These are phyloP conservation scores for Adelognathus sp. DNA, from an alignment of 2,888 invertebrate species.

Conservation along the genomic window DNA sequence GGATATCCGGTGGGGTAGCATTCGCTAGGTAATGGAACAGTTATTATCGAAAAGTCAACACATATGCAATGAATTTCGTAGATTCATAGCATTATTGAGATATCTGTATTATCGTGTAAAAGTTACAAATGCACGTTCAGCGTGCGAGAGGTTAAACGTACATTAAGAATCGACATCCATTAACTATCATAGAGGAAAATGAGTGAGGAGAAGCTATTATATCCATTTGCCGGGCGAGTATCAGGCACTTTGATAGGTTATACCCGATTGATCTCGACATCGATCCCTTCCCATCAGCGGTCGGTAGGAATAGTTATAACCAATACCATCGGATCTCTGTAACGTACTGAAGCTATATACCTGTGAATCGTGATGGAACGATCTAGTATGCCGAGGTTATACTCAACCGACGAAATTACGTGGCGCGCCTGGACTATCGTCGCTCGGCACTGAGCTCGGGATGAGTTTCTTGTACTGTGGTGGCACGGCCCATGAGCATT, in stretches of 20 bases:
- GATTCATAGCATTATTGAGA: background rate
- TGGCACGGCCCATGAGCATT: slow-evolving; percentile 45
- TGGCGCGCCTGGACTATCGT: slow-evolving; percentile 46
- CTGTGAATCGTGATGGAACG: slow-evolving; percentile 50
- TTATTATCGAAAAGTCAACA: background rate
- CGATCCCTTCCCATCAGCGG: slow-evolving; percentile 49
- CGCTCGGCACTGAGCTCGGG: slow-evolving; percentile 24
- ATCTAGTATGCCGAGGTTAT: slow-evolving; percentile 54
- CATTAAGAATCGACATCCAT: slow-evolving; percentile 32
- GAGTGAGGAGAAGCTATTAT: slow-evolving; percentile 37
- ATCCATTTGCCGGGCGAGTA: slow-evolving; percentile 34
- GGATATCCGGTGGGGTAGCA: background rate
- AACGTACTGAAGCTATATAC: slow-evolving; percentile 26
- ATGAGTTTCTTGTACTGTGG: slow-evolving; percentile 45
- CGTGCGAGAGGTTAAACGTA: slow-evolving; percentile 9
- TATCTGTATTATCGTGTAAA: background rate
- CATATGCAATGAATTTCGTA: background rate
- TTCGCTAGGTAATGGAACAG: background rate
- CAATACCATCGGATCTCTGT: slow-evolving; percentile 39
- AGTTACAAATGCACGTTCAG: background rate
- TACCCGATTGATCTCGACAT: slow-evolving; percentile 44
- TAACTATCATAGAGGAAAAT: slow-evolving; percentile 46
- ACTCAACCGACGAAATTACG: slow-evolving; percentile 49
- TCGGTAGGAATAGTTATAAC: slow-evolving; percentile 36
- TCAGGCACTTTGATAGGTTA: slow-evolving; percentile 47